Conservation (phyloP, 2,888 invertebrate genomes). For the Apocheima hispidaria region DNA sequence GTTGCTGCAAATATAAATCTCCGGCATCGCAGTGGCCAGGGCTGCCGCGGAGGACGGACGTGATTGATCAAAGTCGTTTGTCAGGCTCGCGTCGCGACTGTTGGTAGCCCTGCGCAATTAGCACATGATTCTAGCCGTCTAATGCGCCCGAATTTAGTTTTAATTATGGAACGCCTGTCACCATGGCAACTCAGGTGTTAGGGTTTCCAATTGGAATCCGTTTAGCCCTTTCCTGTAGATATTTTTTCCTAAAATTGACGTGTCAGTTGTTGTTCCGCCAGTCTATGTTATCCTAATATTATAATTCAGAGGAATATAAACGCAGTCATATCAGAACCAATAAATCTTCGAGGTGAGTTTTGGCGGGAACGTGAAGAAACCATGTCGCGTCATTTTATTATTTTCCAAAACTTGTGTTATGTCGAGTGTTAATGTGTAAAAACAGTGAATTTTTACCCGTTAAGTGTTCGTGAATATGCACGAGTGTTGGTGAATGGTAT, state of each 20-base stretch:
- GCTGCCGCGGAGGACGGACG: conserved; percentile 75
- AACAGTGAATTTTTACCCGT: too few relatives aligned
- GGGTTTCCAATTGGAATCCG: conserved; percentile 25
- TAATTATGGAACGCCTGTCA: conserved; percentile 66
- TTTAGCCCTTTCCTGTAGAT: conserved; percentile 16
- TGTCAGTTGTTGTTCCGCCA: too few relatives aligned
- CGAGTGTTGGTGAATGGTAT: too few relatives aligned
- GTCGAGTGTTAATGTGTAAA: too few relatives aligned
- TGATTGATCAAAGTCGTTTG: conserved; percentile 85
- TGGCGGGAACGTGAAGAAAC: too few relatives aligned
- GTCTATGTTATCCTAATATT: background rate
- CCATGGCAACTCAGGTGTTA: conserved; percentile 41
- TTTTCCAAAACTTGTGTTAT: too few relatives aligned
- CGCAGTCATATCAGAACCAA: too few relatives aligned
- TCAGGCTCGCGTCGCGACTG: conserved; percentile 81
- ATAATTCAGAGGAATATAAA: background rate
- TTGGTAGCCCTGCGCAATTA: conserved; percentile 78
- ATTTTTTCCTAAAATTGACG: background rate
- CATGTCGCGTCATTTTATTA: too few relatives aligned
- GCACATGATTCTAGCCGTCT: conserved; percentile 80
- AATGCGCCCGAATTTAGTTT: conserved; percentile 78
- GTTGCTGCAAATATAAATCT: conserved; percentile 70
- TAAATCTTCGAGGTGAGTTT: too few relatives aligned
- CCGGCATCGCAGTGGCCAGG: conserved; percentile 70
- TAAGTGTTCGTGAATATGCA: too few relatives aligned